Percentiles rank a stretch among this genome's conserved stretches.
Conservation (phyloP, 1,140 invertebrate genomes). For the Drosophila takahashii region DNA sequence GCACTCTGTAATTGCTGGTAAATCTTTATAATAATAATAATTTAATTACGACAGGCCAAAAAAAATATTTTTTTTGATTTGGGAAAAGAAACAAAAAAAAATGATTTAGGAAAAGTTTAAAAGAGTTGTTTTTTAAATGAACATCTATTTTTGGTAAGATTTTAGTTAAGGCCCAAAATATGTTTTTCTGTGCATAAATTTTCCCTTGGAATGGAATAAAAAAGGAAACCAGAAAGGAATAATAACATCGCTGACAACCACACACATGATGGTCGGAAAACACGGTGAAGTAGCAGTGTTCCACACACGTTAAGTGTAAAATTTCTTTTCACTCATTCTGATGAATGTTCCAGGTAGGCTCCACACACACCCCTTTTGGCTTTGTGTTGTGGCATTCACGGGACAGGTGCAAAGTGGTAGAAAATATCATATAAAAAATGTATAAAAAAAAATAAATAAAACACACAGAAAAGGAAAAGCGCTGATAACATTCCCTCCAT, state of each 20-base stretch:
- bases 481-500: slow-evolving; percentile 54
- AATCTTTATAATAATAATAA: no score
- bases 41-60: no score
- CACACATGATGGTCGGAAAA: slow-evolving; percentile 25
- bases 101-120: no score
- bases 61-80: no score
- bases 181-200: background rate
- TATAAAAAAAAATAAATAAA: slow-evolving; percentile 28
- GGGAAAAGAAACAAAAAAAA: no score
- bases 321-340: slow-evolving; percentile 81
- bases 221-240: slow-evolving; percentile 35
- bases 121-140: no score
- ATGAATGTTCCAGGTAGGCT: slow-evolving; percentile 52
- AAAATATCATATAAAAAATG: slow-evolving; percentile 38
- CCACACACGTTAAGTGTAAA: slow-evolving; percentile 79
- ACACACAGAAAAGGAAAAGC: slow-evolving; percentile 29
- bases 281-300: slow-evolving; percentile 56
- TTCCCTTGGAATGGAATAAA: slow-evolving; percentile 1
- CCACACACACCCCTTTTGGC: slow-evolving; percentile 21
- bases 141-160: no score
- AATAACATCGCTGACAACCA: slow-evolving; percentile 59
- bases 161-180: background rate
- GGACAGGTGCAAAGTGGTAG: slow-evolving; percentile 66
- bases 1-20: no score
- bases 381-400: slow-evolving; percentile 33